Percentiles rank a stretch among this genome's conserved stretches.
phyloP scores from a whole-genome alignment of 1,140 invertebrate genomes.

The Sarcophaga peregrina region DNA sequence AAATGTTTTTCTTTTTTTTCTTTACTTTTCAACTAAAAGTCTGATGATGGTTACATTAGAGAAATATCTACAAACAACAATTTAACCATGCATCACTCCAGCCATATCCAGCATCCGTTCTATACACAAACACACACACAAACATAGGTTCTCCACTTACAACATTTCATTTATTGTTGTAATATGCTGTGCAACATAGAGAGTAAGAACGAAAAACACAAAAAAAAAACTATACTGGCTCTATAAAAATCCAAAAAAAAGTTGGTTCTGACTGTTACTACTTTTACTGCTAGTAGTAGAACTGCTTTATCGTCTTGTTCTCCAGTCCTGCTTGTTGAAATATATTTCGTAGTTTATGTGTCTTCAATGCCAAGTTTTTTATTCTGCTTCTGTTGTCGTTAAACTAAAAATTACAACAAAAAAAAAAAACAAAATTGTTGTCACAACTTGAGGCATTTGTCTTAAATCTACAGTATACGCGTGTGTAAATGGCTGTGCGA shows the following conservation, averaged over 20 bases:
- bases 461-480: not conserved
- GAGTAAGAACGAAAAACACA: not conserved
- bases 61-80: not conserved
- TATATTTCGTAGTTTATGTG: not conserved
- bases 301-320: too few species aligned
- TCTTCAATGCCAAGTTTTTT: conserved; percentile 5
- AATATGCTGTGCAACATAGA: not conserved
- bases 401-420: not conserved
- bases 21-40: not conserved
- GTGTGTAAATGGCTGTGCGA: too few species aligned
- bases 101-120: too few species aligned
- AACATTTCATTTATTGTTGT: not conserved
- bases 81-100: too few species aligned
- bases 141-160: not conserved
- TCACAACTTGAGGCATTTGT: conserved; percentile 26
- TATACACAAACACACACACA: not conserved
- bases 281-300: not conserved
- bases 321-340: not conserved
- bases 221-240: not conserved
- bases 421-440: not conserved
- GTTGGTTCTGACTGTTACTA: not conserved
- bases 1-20: too few species aligned
- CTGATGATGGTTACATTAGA: not conserved
- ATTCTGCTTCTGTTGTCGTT: not conserved
- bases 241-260: not conserved